These are phyloP conservation scores for Lepilemur septentrionalis DNA, from an alignment of 2,797 vertebrate species.

Conservation along the genomic window DNA sequence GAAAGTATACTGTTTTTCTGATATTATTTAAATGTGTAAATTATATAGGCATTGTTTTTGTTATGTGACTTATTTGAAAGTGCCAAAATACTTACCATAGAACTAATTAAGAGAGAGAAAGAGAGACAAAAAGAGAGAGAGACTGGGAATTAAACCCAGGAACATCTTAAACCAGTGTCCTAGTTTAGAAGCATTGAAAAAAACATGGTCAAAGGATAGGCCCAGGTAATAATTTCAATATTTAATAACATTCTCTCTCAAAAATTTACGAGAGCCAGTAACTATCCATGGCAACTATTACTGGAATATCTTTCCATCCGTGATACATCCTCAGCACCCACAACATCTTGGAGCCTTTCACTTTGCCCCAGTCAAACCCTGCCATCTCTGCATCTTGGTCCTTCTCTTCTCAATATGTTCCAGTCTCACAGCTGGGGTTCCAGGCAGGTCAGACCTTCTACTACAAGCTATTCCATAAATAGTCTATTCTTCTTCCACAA, in stretches of 20 bases:
- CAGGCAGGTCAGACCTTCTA: neutral
- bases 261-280: neutral
- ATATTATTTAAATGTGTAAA: neutral
- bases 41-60: neutral
- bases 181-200: neutral
- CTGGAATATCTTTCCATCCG: neutral
- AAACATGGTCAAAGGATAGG: neutral
- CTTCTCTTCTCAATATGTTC: neutral
- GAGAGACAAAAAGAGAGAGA: neutral
- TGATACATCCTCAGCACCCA: neutral
- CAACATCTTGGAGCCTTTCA: neutral
- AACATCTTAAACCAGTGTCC: neutral
- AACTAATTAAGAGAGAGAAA: neutral
- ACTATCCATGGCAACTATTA: neutral
- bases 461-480: neutral
- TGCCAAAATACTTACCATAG: neutral
- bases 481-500: neutral
- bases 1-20: neutral
- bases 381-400: neutral
- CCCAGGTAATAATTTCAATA: neutral
- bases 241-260: neutral
- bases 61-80: neutral
- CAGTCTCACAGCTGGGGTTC: neutral
- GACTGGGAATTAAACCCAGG: neutral
- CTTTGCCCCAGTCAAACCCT: neutral